A percentile compares a stretch with the other conserved stretches of the same genome.
Evolutionary conservation across 2,797 vertebrate species (phyloP).

Genomic region (Onychomys torridus): DNA sequence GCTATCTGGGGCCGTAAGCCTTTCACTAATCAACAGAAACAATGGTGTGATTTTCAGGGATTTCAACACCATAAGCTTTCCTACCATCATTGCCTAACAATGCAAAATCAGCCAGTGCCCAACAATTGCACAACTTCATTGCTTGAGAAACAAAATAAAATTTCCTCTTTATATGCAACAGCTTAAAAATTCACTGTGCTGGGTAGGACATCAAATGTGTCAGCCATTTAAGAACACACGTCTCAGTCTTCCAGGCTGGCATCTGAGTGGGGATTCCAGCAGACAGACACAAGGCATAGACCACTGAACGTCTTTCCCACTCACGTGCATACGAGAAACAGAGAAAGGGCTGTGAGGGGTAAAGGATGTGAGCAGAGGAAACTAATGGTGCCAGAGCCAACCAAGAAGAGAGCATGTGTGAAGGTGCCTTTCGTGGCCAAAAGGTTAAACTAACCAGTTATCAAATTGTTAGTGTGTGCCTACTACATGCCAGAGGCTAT

Average conservation of each 20-base stretch:
- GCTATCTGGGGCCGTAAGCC: slow-evolving; percentile 34
- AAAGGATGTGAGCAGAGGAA: not conserved
- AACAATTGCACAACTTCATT: slow-evolving; percentile 74
- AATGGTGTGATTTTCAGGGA: slow-evolving; percentile 47
- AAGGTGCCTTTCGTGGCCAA: not conserved
- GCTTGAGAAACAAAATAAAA: slow-evolving; percentile 65
- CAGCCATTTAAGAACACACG: slow-evolving; percentile 51
- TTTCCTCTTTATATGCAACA: slow-evolving; percentile 65
- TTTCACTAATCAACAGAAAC: slow-evolving; percentile 51
- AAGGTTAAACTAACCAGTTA: not conserved
- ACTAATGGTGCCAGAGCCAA: not conserved
- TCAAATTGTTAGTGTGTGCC: slow-evolving; percentile 13
- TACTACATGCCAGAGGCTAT: not conserved
- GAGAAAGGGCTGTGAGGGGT: not conserved
- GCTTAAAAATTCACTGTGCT: slow-evolving; percentile 66
- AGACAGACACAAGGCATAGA: slow-evolving; percentile 21
- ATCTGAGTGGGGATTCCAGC: slow-evolving; percentile 25
- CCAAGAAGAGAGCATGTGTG: not conserved
- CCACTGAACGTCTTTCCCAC: not conserved
- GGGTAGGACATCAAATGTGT: slow-evolving; percentile 37
- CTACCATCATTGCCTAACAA: slow-evolving; percentile 78
- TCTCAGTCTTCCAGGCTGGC: not conserved
- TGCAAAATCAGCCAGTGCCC: slow-evolving; percentile 65
- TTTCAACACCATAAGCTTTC: slow-evolving; percentile 55
- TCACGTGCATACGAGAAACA: not conserved